A percentile compares a stretch with the other conserved stretches of the same genome.
phyloP scores from a whole-genome alignment of 2,888 invertebrate genomes.

The Pantelozetes paolii region DNA sequence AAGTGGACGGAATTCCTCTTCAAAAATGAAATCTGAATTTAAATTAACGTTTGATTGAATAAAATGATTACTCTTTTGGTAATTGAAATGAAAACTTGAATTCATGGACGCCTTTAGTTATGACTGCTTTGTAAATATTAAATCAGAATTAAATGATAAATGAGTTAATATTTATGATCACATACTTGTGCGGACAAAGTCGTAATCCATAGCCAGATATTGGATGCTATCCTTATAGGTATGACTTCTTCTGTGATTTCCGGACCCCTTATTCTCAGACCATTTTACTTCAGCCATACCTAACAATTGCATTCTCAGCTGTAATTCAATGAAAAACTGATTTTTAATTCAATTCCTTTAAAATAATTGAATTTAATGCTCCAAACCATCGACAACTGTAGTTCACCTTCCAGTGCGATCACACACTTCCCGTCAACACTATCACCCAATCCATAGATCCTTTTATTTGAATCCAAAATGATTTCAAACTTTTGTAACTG shows the following conservation, averaged over 20 bases:
- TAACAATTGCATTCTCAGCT: slow-evolving; percentile 19
- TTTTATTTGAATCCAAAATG: not conserved
- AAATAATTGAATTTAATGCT: not conserved
- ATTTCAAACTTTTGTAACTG: slow-evolving; percentile 28
- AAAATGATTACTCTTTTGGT: slow-evolving; percentile 19
- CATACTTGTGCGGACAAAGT: slow-evolving; percentile 24
- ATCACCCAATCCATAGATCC: slow-evolving; percentile 12
- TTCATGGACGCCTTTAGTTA: slow-evolving; percentile 28
- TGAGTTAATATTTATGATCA: not conserved
- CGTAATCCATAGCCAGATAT: slow-evolving; percentile 6
- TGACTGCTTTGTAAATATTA: not conserved
- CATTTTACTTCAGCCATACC: slow-evolving; percentile 19
- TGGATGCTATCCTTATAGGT: not conserved
- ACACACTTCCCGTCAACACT: slow-evolving; percentile 16
- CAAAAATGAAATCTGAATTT: not conserved
- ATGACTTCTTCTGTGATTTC: slow-evolving; percentile 11
- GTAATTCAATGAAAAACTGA: not conserved
- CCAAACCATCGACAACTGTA: slow-evolving; percentile 17
- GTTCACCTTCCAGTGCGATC: slow-evolving; percentile 22
- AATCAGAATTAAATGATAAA: not conserved
- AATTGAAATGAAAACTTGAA: slow-evolving; percentile 15
- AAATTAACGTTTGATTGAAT: not conserved
- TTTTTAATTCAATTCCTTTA: not conserved
- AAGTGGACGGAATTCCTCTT: slow-evolving; percentile 29
- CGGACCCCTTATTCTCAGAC: not conserved